Evolutionary conservation across 2,113 vertebrate genomes (phyloP).

Genomic region (Okapia johnstoni): DNA sequence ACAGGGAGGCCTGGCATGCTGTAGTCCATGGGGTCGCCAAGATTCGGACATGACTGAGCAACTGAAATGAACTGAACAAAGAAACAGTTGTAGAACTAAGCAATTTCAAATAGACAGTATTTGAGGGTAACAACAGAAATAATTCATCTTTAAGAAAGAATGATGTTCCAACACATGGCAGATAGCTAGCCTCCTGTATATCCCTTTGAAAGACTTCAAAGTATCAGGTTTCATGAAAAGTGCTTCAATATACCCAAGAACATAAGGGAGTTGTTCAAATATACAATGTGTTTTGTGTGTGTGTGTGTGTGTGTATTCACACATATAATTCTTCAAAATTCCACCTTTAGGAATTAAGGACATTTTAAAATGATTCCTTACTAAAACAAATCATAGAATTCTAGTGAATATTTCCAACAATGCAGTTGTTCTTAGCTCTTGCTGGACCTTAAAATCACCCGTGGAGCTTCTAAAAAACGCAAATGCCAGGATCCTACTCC

Average conservation of each 20-base stretch:
- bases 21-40: neutral
- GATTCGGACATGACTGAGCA: rapidly evolving
- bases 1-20: neutral
- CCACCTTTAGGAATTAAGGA: neutral
- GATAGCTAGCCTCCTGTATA: neutral
- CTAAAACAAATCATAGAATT: conserved; percentile 38
- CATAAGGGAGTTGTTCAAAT: neutral
- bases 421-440: conserved; percentile 32
- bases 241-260: neutral
- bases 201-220: conserved; percentile 27
- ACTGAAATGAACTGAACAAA: neutral
- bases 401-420: conserved; percentile 57
- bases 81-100: neutral
- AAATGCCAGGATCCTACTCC: neutral
- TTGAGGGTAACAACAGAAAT: neutral
- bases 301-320: neutral
- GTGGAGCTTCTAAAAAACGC: conserved; percentile 42
- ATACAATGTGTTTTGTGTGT: neutral
- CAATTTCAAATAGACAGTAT: conserved; percentile 2
- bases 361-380: conserved; percentile 20
- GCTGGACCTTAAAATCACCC: conserved; percentile 29
- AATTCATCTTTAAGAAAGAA: neutral
- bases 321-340: neutral
- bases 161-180: neutral
- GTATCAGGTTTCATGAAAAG: neutral